Conservation (phyloP, 2,797 vertebrate species). For the Sus cebifrons region DNA sequence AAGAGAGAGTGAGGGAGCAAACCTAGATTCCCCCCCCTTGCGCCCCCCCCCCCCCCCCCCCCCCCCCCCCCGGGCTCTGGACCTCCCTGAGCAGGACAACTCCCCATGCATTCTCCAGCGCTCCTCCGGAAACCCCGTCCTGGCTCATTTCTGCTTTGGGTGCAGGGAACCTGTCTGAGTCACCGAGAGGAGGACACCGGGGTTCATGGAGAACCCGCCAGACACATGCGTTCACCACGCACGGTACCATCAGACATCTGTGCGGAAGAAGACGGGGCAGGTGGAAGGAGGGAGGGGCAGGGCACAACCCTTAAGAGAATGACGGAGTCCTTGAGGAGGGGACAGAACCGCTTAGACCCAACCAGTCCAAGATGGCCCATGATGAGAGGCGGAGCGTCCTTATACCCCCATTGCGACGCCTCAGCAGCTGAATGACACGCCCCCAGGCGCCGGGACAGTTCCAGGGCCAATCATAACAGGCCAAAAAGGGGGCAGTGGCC, state of each 20-base stretch:
- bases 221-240: background rate
- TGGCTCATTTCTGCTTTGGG: background rate
- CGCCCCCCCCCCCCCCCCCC: too few species aligned
- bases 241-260: accelerated
- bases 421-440: too few species aligned
- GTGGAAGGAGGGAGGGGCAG: background rate
- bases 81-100: accelerated
- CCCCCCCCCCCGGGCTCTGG: background rate
- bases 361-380: too few species aligned
- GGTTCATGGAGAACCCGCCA: background rate
- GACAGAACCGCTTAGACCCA: too few species aligned
- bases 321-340: too few species aligned
- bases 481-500: too few species aligned
- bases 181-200: background rate
- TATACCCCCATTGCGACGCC: too few species aligned
- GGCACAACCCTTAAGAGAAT: too few species aligned
- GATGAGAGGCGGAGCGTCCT: too few species aligned
- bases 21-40: too few species aligned
- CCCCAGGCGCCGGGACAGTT: too few species aligned
- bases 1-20: background rate
- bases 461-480: too few species aligned
- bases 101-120: accelerated
- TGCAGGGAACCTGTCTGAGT: background rate
- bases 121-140: background rate
- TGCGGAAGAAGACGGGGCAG: background rate